phyloP scores from a whole-genome alignment of 2,888 invertebrate genomes.

The Rambutsinella grinnellia region DNA sequence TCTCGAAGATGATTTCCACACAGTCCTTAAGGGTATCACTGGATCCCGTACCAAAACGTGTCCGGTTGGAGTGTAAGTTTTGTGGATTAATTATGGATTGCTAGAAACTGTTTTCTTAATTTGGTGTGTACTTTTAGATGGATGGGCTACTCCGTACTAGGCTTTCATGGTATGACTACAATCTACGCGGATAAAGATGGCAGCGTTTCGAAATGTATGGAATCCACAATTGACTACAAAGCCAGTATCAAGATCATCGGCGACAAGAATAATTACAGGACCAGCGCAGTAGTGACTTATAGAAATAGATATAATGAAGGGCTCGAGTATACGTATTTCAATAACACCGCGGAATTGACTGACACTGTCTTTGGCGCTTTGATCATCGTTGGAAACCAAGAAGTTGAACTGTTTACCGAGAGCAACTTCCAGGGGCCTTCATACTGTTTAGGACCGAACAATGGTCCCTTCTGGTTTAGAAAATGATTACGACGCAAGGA shows the following conservation, averaged over 20 bases:
- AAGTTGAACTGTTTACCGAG: conserved; percentile 10
- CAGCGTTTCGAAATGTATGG: conserved; percentile 1
- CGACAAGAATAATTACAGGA: neutral
- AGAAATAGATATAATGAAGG: neutral
- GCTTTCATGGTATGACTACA: neutral
- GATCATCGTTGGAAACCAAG: conserved; percentile 10
- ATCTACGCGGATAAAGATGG: neutral
- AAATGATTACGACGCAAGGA: neutral
- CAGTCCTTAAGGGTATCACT: conserved; percentile 1
- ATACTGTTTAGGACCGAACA: conserved; percentile 11
- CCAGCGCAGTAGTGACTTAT: neutral
- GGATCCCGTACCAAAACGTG: neutral
- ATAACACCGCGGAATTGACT: neutral
- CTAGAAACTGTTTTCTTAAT: neutral
- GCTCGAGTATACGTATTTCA: neutral
- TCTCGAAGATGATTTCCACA: neutral
- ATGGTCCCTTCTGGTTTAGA: neutral
- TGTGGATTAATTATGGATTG: neutral
- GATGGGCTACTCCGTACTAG: neutral
- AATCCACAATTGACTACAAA: neutral
- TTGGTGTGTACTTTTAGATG: neutral
- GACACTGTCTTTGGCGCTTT: neutral
- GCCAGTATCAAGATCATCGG: conserved; percentile 6
- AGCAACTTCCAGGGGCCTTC: neutral
- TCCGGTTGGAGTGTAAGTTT: conserved; percentile 18